Evolutionary conservation across 2,113 vertebrate species (phyloP).

Genomic region (Actenoides lindsayi): DNA sequence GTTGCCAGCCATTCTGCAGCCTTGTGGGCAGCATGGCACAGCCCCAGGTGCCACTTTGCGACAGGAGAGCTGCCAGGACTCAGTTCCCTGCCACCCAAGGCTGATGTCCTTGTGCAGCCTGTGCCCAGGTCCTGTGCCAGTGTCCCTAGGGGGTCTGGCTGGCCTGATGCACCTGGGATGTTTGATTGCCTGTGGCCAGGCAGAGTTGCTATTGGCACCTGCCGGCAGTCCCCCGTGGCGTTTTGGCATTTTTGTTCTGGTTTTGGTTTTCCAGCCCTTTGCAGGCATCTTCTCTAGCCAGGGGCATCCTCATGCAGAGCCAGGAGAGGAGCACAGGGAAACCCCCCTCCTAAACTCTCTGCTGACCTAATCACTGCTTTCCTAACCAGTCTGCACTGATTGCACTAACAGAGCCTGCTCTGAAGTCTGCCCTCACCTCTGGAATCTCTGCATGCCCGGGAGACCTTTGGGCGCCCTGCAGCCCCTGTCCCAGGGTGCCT

Average conservation of each 20-base stretch:
- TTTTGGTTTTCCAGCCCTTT: neutral
- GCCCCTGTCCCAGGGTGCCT: neutral
- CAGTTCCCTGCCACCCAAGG: rapidly evolving
- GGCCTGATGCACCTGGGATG: neutral
- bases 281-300: neutral
- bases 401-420: constrained; percentile 11
- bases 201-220: neutral
- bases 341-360: constrained; percentile 48
- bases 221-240: rapidly evolving
- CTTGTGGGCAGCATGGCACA: neutral
- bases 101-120: rapidly evolving
- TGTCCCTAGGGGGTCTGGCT: rapidly evolving
- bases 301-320: neutral
- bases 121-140: rapidly evolving
- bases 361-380: constrained; percentile 47
- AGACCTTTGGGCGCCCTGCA: neutral
- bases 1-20: neutral
- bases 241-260: neutral
- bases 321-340: constrained; percentile 27
- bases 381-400: constrained; percentile 35
- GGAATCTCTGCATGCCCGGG: neutral
- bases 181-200: rapidly evolving
- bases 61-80: rapidly evolving
- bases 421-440: constrained; percentile 4
- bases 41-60: rapidly evolving